Evolutionary conservation across 2,797 vertebrate genomes (phyloP).

Genomic region (Anniella stebbinsi): DNA sequence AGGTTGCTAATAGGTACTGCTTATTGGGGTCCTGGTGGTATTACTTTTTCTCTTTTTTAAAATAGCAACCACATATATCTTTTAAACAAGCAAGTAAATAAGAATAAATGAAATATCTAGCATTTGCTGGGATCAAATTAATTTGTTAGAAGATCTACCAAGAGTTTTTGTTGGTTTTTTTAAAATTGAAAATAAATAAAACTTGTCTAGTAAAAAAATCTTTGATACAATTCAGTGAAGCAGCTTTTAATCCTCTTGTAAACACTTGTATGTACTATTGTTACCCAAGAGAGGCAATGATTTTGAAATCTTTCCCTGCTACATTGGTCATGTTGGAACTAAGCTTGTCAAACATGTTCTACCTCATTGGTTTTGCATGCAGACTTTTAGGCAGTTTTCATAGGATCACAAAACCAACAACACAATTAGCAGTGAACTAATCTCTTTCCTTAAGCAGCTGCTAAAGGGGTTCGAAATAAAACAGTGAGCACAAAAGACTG

Average conservation of each 20-base stretch:
- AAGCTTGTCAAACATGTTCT: slow-evolving; percentile 72
- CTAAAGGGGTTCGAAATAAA: slow-evolving; percentile 57
- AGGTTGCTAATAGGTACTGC: slow-evolving; percentile 75
- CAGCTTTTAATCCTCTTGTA: slow-evolving; percentile 71
- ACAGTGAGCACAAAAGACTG: slow-evolving; percentile 49
- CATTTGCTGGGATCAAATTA: slow-evolving; percentile 58
- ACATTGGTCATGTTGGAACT: slow-evolving; percentile 56
- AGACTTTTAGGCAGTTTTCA: slow-evolving; percentile 67
- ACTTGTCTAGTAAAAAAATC: slow-evolving; percentile 48
- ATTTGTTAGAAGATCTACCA: slow-evolving; percentile 46
- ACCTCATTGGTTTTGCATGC: slow-evolving; percentile 66
- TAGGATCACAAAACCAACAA: slow-evolving; percentile 70
- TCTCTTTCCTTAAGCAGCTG: slow-evolving; percentile 61
- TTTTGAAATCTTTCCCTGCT: slow-evolving; percentile 67
- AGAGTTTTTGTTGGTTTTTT: slow-evolving; percentile 20
- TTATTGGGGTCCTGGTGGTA: slow-evolving; percentile 52
- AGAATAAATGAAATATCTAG: slow-evolving; percentile 59
- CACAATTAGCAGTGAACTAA: slow-evolving; percentile 64
- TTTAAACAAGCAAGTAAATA: slow-evolving; percentile 72
- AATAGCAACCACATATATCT: slow-evolving; percentile 63
- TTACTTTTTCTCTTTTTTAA: slow-evolving; percentile 50
- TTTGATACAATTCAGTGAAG: slow-evolving; percentile 38
- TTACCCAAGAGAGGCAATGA: slow-evolving; percentile 64
- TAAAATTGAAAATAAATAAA: slow-evolving; percentile 34
- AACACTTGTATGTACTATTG: slow-evolving; percentile 70